phyloP scores from a whole-genome alignment of 2,113 vertebrate genomes.

The Microcebus murinus region DNA sequence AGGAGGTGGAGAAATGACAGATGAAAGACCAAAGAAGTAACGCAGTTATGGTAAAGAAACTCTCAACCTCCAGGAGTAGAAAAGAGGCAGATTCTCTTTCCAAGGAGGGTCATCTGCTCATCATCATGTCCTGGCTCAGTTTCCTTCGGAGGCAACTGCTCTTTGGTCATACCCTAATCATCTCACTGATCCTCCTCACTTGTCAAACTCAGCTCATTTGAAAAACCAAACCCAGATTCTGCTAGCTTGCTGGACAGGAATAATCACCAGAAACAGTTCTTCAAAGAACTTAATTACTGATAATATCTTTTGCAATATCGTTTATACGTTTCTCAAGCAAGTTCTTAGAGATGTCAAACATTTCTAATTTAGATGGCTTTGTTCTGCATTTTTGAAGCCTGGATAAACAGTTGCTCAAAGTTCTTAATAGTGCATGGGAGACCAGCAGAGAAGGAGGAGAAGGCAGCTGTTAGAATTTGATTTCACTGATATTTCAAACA shows the following conservation, averaged over 20 bases:
- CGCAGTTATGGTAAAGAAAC: neutral
- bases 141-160: neutral
- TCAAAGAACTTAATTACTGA: neutral
- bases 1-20: neutral
- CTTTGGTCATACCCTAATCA: neutral
- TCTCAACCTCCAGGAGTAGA: fast-evolving
- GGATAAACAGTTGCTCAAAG: neutral
- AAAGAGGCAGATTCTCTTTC: fast-evolving
- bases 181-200: neutral
- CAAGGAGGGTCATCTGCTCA: neutral
- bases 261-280: neutral
- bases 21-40: neutral
- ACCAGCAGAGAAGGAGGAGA: neutral
- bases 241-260: neutral
- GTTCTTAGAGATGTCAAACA: neutral
- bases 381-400: neutral
- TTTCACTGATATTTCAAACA: neutral
- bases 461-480: neutral
- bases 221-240: neutral
- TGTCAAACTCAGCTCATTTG: neutral
- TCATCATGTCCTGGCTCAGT: neutral
- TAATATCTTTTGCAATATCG: slow-evolving; percentile 21
- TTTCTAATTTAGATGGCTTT: neutral
- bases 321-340: neutral
- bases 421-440: neutral